Base-by-base conservation (phyloP, 2,797 vertebrate species). In the Pangasius macronema region DNA sequence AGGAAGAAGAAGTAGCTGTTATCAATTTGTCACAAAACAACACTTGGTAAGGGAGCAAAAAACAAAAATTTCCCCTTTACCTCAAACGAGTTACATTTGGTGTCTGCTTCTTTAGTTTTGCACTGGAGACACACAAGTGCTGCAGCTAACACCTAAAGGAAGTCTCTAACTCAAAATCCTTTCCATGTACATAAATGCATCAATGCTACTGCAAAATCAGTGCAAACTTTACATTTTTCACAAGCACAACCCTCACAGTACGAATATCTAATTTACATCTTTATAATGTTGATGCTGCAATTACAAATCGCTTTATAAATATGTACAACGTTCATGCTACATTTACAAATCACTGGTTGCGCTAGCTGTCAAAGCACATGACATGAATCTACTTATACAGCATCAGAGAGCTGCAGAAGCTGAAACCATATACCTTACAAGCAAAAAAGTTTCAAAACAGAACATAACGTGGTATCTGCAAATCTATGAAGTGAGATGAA, bases 1-100 rank as follows among this genome's bases (percentile, higher is more conserved):
- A 55, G n/a, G 49, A 55, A 53, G 46, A 6, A 30, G 75, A 55
- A 30, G 16, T 33, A 33, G 27, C 9, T 22, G 42, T 73, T 10
- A 77, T 77, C 8, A 22, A 53, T 77, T 20, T 77, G 49, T 53
- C 75, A 53, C 49, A 53, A 77, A 76, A 76, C 13, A 76, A 51
- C 73, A 46, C 70, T 5, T 27, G 22, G 20, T 46, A 73, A 46
- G 1, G 11, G 70, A 24, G 70, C 9, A 8, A 33, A 33, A 20
- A 30, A 10, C 0, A 46, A 9, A 46, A 72, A 27, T 73, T 22
- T 53, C 14, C 16, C 49, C 3, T 33, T 18, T 20, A 53, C 49
- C 7, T 53, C n/a, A 53, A 53, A 30, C 49, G 0, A 36, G 30
- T 33, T 5, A 16, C 16, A 14, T 33, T 33, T 33, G n/a, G 65